Base-by-base conservation (phyloP, 2,797 vertebrate genomes). In the Apogon talboti region DNA sequence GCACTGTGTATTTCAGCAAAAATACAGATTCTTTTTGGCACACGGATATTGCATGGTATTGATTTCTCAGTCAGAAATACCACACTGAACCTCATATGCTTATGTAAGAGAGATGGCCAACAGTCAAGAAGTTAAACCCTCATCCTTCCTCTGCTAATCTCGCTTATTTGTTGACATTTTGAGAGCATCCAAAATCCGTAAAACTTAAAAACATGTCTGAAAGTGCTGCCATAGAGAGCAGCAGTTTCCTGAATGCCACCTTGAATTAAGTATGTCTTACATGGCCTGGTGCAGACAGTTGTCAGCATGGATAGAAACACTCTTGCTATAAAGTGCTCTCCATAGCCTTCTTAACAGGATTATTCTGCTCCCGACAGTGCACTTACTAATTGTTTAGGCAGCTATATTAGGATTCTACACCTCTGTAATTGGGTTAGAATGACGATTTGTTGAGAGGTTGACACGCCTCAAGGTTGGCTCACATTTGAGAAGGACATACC, bases 351-450 rank as follows among this genome's bases (percentile, higher is more conserved):
- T 43, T 84, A 89, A 90, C 45, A 78, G 66, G 89, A 91, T 90
- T 91, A 88, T 84, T 81, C 78, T 63, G 71, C 81, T 82, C 58
- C 66, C 19, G 1, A 78, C 73, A 57, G 66, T 43, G 45, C 81
- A 69, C 76, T 84, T 66, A 57, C 71, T 87, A 86, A 91, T 88
- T 87, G 80, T 89, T 87, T 68, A 77, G 64, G 55, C 71, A 59
- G 69, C 74, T 65, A 67, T 78, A 73, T 82, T 58, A 71, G 76
- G 60, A 71, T 60, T 77, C 69, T 60, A 73, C 79, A 85, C 77
- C 68, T 79, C 59, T 76, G 3, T 86, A 88, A 88, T 78, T 75
- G 66, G 41, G 74, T 88, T 89, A 86, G 68, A 78, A 80, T 46
- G 64, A 41, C 10, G 53, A 67, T 79, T 65, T 85, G 82, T 82